A percentile compares a stretch with the other conserved stretches of the same genome.
These are phyloP conservation scores for Ctenochaetus hawaiiensis DNA, from an alignment of 2,797 vertebrate genomes.

Conservation along the genomic window DNA sequence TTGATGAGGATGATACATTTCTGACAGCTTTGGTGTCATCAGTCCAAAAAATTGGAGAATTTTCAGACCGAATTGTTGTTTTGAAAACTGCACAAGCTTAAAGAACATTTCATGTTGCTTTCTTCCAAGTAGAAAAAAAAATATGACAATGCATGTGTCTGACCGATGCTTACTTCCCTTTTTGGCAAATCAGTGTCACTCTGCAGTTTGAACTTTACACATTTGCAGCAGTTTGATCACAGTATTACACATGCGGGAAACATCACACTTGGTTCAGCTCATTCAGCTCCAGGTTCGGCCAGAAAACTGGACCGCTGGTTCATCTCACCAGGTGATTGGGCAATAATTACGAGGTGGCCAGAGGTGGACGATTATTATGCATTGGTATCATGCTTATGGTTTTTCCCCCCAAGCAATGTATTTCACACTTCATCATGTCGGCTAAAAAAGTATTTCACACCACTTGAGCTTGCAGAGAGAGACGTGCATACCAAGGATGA, in stretches of 20 bases:
- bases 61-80: not conserved
- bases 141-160: not conserved
- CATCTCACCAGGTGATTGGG: constrained; percentile 74
- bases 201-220: constrained; percentile 22
- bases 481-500: constrained; percentile 68
- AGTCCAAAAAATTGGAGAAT: not conserved
- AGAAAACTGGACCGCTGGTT: constrained; percentile 58
- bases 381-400: constrained; percentile 74
- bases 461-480: constrained; percentile 73
- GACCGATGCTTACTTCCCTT: not conserved
- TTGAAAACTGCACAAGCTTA: not conserved
- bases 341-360: constrained; percentile 71
- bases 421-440: constrained; percentile 82
- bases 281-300: constrained; percentile 56
- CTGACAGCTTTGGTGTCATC: not conserved
- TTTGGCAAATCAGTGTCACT: constrained; percentile 22
- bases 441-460: constrained; percentile 80
- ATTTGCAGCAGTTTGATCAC: constrained; percentile 50
- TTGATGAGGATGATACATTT: not conserved
- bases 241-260: constrained; percentile 49
- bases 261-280: constrained; percentile 33
- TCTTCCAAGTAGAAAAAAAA: constrained; percentile 2
- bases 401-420: constrained; percentile 71
- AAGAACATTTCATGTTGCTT: not conserved
- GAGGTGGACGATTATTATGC: constrained; percentile 79